Base-by-base conservation (phyloP, 2,113 vertebrate species). In the Sarotherodon lohbergeri region DNA sequence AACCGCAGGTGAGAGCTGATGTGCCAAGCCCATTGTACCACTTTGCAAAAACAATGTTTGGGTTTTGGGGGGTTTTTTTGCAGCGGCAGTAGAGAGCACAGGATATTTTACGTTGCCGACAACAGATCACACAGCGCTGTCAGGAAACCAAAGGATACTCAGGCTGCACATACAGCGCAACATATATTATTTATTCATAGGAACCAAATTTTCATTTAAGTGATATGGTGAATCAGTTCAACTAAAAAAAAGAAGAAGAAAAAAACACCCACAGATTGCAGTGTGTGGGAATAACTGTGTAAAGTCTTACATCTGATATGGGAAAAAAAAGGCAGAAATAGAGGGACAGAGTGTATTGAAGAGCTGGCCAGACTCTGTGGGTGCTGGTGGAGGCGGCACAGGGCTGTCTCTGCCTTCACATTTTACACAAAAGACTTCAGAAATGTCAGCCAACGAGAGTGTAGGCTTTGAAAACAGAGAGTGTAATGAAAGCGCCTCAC, bases 341-440 rank as follows among this genome's bases (percentile, higher is more conserved):
- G 86, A 22, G 52, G 86, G 84, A 86, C 32, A 29, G 52, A 79
- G 81, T 85, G 90, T 84, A 88, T 85, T 92, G 91, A 91, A 87
- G 87, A 90, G 87, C 87, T 80, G 88, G 91, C 85, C 93, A 90
- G 91, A 93, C 88, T 92, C 86, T 12, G 92, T 92, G 91, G 92
- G 91, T 85, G 91, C 91, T 86, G 76, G 82, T 78, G 92, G 88
- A 91, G 92, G 91, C 87, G 80, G 92, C 87, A 84, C 86, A 90
- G 92, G 91, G 88, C 92, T 90, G 85, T 90, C 89, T 93, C 89
- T 92, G 85, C 90, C 86, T 91, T 92, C 89, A 88, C 92, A 91
- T 90, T 93, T 92, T 82, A 88, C 89, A 95, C 95, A 95, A 94
- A 94, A 93, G 92, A 88, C 88, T 90, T 90, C 81, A 93, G 89